Conservation (phyloP, 2,888 invertebrate species). For the Automeris io region DNA sequence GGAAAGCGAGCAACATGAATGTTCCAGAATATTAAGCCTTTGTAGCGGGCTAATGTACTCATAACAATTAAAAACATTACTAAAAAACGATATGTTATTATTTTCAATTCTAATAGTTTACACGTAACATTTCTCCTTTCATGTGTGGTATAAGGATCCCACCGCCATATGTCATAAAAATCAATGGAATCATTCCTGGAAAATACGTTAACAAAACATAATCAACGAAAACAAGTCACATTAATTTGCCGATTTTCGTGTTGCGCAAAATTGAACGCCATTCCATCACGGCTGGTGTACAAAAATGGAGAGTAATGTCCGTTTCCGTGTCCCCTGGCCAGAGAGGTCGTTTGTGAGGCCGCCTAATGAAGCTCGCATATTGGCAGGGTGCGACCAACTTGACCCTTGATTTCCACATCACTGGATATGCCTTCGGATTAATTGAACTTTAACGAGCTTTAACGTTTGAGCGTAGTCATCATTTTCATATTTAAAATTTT, state of each 20-base stretch:
- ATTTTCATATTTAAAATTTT: neutral
- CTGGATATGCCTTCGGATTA: constrained; percentile 18
- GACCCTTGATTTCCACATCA: constrained; percentile 10
- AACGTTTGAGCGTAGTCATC: neutral
- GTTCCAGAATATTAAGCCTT: no score
- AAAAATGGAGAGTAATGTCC: constrained; percentile 42
- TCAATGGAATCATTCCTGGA: no score
- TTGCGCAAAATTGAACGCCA: constrained; percentile 50
- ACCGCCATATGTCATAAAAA: no score
- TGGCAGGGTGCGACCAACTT: constrained; percentile 56
- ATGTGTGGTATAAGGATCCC: no score
- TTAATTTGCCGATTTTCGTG: constrained; percentile 46
- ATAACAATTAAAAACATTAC: no score
- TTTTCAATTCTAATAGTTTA: no score
- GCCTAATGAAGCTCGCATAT: constrained; percentile 68
- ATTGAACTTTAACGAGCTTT: neutral
- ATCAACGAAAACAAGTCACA: constrained; percentile 1
- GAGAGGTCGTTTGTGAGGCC: constrained; percentile 46
- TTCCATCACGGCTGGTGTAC: constrained; percentile 42
- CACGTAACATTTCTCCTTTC: no score
- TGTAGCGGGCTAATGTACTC: no score
- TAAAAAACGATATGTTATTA: no score
- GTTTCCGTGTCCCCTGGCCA: constrained; percentile 46
- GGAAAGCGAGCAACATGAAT: no score
- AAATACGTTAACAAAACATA: no score